Conservation (phyloP, 2,888 invertebrate genomes). For the Sminthurides aquaticus region DNA sequence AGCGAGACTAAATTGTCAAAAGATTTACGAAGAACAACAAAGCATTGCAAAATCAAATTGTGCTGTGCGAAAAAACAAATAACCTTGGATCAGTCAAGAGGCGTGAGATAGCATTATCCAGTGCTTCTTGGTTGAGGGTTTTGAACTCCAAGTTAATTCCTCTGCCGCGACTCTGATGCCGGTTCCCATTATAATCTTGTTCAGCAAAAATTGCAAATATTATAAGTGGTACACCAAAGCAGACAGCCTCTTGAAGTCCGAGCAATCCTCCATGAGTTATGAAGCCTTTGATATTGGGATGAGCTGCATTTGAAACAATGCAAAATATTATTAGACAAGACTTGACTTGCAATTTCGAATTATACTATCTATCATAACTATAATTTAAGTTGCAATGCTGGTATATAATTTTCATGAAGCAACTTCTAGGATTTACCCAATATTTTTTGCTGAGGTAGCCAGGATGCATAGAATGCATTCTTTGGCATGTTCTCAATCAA, state of each 20-base stretch:
- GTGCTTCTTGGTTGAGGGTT: conserved; percentile 21
- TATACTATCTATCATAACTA: no score
- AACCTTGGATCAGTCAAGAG: conserved; percentile 21
- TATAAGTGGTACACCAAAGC: conserved; percentile 27
- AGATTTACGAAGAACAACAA: no score
- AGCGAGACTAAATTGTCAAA: no score
- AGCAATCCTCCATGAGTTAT: conserved; percentile 36
- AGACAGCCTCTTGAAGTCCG: conserved; percentile 31
- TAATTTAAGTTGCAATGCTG: no score
- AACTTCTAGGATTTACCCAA: conserved; percentile 22
- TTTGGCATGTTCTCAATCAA: conserved; percentile 46
- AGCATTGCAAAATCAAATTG: no score
- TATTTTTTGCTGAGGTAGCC: conserved; percentile 33
- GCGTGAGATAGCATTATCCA: conserved; percentile 26
- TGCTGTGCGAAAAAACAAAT: no score
- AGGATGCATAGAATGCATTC: conserved; percentile 42
- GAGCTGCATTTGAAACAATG: conserved; percentile 26
- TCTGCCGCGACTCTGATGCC: conserved; percentile 18
- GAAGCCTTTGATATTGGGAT: conserved; percentile 33
- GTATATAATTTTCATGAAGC: no score
- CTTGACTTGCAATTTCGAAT: no score
- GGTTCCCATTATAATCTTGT: conserved; percentile 34
- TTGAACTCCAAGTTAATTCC: conserved; percentile 31
- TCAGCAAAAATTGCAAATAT: conserved; percentile 27
- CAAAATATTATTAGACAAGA: not conserved